Evolutionary conservation across 2,797 vertebrate species (phyloP), one percentile per base, ranked within the genome.

Genomic region (Phataginus tricuspis): DNA sequence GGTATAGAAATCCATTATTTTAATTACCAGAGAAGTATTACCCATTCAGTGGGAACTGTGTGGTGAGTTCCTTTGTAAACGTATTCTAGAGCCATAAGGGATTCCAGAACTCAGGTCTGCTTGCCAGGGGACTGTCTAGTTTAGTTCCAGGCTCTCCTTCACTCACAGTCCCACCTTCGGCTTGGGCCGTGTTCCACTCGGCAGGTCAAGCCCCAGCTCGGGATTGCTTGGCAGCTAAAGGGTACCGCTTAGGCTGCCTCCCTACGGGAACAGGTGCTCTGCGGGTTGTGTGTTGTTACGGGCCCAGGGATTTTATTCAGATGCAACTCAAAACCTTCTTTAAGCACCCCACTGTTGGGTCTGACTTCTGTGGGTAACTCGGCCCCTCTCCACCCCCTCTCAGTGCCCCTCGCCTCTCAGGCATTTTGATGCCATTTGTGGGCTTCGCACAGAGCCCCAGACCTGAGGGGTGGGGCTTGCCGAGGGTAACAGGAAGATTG

Each of bases 201-300:
- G 12, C 14, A 63, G 53, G 21, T 37, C 19, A 37, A 61, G 34
- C 25, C 42, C 2, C 6, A 6, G 1, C 11, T 4, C 74, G 27
- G 8, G 14, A 7, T 71, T 53, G 42, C 49, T 11, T 23, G 45
- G 29, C 37, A 74, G 9, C 27, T 14, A 29, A 85, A 66, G 31
- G 7, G 11, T 0, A 0, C 9, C n/a, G 51, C 19, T 37, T n/a
- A 31, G 64, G 5, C 0, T 1, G 27, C 42, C 2, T 90, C 31
- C 10, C 7, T 11, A 7, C 3, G 42, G 16, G 31, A 53, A 11
- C 0, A 45, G 42, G 39, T 49, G 1, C 34, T 37, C 0, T 10
- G 31, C 49, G 10, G 14, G 1, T 2, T 29, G 2, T 55, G 8
- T 25, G 57, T 49, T 37, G 25, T 69, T 68, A 18, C 19, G 19